Conservation (phyloP, 1,140 invertebrate species). For the Hermatobates lingyangjiaoensis region DNA sequence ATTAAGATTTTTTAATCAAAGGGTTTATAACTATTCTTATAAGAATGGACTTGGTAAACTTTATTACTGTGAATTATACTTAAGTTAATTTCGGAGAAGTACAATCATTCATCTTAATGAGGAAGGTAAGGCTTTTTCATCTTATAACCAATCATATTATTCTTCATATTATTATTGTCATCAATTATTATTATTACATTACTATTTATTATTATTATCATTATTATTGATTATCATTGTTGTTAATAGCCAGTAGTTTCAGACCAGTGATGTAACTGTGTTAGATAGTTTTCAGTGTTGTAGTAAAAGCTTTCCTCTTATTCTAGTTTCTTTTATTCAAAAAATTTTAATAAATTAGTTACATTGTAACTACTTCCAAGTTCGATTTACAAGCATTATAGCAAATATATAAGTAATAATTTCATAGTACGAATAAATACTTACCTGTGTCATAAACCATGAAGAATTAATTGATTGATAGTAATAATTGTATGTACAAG, state of each 20-base stretch:
- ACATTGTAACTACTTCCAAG: not conserved
- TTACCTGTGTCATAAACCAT: not conserved
- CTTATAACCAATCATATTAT: not conserved
- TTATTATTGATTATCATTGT: slow-evolving; percentile 16
- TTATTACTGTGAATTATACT: too few relatives aligned
- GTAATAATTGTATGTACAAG: not conserved
- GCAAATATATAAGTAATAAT: not conserved
- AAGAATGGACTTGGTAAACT: too few relatives aligned
- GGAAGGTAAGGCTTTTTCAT: too few relatives aligned
- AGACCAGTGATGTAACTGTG: slow-evolving; percentile 16
- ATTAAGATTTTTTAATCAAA: too few relatives aligned
- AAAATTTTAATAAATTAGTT: slow-evolving; percentile 7
- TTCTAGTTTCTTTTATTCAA: slow-evolving; percentile 9
- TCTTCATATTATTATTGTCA: not conserved
- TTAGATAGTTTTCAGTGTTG: slow-evolving; percentile 16
- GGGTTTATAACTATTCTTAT: too few relatives aligned
- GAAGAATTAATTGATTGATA: not conserved
- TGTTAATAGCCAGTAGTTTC: slow-evolving; percentile 14
- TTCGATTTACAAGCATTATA: not conserved
- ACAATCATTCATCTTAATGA: too few relatives aligned
- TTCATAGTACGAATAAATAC: not conserved
- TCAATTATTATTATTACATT: too few relatives aligned
- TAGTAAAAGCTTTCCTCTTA: slow-evolving; percentile 10
- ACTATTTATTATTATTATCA: slow-evolving; percentile 15
- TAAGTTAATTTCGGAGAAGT: too few relatives aligned